A percentile compares a stretch with the other conserved stretches of the same genome.
Evolutionary conservation across 35 echinoderm and acorn worm genomes (phyloP).

Genomic region (Ptychodera flava): DNA sequence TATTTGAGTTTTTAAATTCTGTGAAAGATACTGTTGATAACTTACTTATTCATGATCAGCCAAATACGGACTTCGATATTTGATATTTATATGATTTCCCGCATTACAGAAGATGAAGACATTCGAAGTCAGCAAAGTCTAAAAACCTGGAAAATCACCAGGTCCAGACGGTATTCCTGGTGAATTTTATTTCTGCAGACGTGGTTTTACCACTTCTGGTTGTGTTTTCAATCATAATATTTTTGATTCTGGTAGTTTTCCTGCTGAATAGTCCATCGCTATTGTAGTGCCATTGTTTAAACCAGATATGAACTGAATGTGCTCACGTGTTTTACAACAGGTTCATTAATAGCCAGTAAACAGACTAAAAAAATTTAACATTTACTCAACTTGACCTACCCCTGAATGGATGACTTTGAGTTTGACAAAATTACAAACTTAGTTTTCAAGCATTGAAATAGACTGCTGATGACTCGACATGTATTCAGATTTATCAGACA

Average conservation of each 20-base stretch:
- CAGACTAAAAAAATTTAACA: too few relatives aligned
- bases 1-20: background rate
- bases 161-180: background rate
- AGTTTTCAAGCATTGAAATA: too few relatives aligned
- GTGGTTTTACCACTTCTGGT: background rate
- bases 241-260: background rate
- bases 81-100: background rate
- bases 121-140: background rate
- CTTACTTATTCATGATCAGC: background rate
- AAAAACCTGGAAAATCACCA: background rate
- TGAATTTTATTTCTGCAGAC: background rate
- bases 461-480: too few relatives aligned
- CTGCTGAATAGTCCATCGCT: background rate
- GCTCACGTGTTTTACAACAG: too few relatives aligned
- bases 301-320: too few relatives aligned
- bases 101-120: background rate
- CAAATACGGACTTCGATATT: background rate
- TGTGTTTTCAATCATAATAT: too few relatives aligned
- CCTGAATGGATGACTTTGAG: too few relatives aligned
- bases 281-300: background rate
- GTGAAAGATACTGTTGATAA: background rate
- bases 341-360: too few relatives aligned
- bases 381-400: too few relatives aligned
- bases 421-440: too few relatives aligned
- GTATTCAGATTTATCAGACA: too few relatives aligned